These are phyloP conservation scores for Pycnomerus fuliginosus DNA, from an alignment of 2,888 invertebrate species.

Conservation along the genomic window DNA sequence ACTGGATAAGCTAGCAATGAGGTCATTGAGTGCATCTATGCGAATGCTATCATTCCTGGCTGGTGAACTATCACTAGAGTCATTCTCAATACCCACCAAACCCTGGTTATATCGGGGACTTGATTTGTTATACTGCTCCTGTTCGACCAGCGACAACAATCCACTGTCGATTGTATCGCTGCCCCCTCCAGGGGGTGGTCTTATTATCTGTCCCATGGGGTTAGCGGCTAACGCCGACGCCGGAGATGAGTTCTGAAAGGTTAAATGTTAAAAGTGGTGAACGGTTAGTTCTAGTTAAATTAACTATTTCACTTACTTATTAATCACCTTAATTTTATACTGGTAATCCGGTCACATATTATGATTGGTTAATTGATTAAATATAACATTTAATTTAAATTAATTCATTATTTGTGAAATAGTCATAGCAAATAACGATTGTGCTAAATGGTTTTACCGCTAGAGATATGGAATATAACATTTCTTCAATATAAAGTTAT, in stretches of 20 bases:
- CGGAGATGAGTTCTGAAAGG: slow-evolving; percentile 43
- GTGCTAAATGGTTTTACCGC: too few species aligned
- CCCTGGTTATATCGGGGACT: slow-evolving; percentile 34
- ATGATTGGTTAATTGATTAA: slow-evolving; percentile 2
- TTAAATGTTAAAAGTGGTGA: slow-evolving; percentile 1
- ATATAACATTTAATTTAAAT: slow-evolving; percentile 5
- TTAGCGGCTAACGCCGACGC: slow-evolving; percentile 46
- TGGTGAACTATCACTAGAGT: slow-evolving; percentile 31
- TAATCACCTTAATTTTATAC: too few species aligned
- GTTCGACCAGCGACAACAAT: slow-evolving; percentile 49
- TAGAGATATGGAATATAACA: too few species aligned
- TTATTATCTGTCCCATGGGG: slow-evolving; percentile 45
- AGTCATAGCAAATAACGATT: too few species aligned
- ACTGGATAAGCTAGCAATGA: slow-evolving; percentile 53
- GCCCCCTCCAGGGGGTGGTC: slow-evolving; percentile 35
- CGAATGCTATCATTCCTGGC: slow-evolving; percentile 41
- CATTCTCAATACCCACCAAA: slow-evolving; percentile 51
- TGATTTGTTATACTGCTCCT: slow-evolving; percentile 36
- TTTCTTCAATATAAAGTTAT: too few species aligned
- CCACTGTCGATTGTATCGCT: slow-evolving; percentile 45
- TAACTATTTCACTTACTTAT: too few species aligned
- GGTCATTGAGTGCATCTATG: slow-evolving; percentile 51
- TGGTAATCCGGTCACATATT: slow-evolving; percentile 6
- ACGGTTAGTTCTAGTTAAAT: too few species aligned
- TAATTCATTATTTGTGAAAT: too few species aligned